phyloP scores from a whole-genome alignment of 2,797 vertebrate genomes.

The Chlorospingus flavigularis region DNA sequence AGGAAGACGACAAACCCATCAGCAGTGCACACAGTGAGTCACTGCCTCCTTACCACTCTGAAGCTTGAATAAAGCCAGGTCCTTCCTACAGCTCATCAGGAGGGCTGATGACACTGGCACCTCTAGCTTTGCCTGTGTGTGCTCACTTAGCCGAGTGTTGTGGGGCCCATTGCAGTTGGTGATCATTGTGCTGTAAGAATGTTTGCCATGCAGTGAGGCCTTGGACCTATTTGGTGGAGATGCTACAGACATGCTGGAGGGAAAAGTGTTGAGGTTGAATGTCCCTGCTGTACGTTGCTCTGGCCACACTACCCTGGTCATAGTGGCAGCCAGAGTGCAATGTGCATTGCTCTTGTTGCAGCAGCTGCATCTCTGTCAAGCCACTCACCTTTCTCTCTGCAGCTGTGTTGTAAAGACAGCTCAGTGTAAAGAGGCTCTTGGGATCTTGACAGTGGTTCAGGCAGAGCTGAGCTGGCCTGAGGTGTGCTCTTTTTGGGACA shows the following conservation, averaged over 20 bases:
- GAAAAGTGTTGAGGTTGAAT: not conserved
- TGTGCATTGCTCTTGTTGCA: fast-evolving
- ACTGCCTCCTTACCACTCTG: not conserved
- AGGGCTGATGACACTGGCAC: not conserved
- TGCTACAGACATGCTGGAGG: not conserved
- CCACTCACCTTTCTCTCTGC: not conserved
- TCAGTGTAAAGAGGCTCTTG: not conserved
- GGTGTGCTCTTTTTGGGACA: not conserved
- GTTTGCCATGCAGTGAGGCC: not conserved
- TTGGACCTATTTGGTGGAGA: not conserved
- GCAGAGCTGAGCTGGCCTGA: not conserved
- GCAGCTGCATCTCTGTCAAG: not conserved
- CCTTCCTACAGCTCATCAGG: not conserved
- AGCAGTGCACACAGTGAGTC: conserved; percentile 88
- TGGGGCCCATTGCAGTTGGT: not conserved
- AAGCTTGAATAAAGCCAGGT: not conserved
- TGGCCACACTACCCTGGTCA: not conserved
- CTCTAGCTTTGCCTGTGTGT: not conserved
- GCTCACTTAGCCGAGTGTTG: fast-evolving
- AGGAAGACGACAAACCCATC: conserved; percentile 92
- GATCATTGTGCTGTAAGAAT: not conserved
- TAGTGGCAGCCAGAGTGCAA: not conserved
- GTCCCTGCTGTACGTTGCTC: not conserved
- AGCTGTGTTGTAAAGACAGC: not conserved
- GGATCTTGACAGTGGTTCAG: not conserved